Conservation (phyloP, 2,113 vertebrate species). For the Struthio camelus region DNA sequence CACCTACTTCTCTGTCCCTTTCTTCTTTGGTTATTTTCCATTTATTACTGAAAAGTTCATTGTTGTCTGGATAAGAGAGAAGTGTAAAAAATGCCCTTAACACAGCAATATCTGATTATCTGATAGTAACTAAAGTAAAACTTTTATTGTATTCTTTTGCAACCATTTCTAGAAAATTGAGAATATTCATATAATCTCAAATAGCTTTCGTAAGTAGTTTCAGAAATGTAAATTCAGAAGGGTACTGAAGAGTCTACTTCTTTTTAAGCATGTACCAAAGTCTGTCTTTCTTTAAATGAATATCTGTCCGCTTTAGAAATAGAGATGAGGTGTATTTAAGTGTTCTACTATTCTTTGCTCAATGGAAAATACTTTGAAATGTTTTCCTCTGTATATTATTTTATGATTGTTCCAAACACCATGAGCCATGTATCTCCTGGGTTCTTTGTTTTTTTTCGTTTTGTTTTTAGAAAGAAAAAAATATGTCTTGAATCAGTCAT, state of each 20-base stretch:
- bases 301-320: neutral
- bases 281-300: neutral
- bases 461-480: neutral
- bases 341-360: slow-evolving; percentile 15
- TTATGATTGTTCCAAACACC: slow-evolving; percentile 22
- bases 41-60: neutral
- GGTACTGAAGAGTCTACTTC: neutral
- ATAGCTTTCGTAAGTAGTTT: neutral
- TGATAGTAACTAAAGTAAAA: neutral
- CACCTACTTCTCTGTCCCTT: fast-evolving
- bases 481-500: neutral
- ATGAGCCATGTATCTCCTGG: neutral
- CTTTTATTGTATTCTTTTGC: neutral
- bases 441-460: neutral
- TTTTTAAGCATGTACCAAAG: neutral
- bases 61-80: neutral
- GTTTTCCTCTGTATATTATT: neutral
- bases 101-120: neutral
- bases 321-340: neutral
- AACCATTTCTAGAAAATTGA: neutral
- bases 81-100: neutral
- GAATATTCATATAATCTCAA: neutral
- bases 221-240: neutral
- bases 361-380: slow-evolving; percentile 30
- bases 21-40: neutral